Evolutionary conservation across 2,888 invertebrate genomes (phyloP).

Genomic region (Desoria tigrina): DNA sequence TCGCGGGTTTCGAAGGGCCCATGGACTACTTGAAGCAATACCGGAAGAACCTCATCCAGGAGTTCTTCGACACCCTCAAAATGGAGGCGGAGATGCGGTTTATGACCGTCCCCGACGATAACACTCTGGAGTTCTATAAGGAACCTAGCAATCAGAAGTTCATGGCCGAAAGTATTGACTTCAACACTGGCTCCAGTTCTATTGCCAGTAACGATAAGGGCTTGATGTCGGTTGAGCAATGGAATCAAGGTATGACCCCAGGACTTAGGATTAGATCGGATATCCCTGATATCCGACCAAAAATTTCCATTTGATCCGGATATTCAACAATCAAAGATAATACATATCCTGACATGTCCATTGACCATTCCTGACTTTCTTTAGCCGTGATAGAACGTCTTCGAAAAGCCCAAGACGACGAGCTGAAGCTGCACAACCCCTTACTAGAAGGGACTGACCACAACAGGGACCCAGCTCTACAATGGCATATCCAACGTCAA

Average conservation of each 20-base stretch:
- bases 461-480: not conserved
- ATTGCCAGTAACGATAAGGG: no score
- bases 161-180: not conserved
- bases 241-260: not conserved
- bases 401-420: constrained; percentile 20
- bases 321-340: no score
- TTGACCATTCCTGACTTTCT: not conserved
- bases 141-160: not conserved
- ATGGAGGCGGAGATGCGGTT: constrained; percentile 37
- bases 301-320: no score
- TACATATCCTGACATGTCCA: not conserved
- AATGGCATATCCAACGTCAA: constrained; percentile 5
- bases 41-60: constrained; percentile 37
- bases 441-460: not conserved
- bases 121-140: not conserved
- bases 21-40: constrained; percentile 40
- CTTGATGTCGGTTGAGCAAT: not conserved
- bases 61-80: constrained; percentile 40
- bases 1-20: constrained; percentile 33
- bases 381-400: constrained; percentile 32
- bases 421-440: constrained; percentile 1
- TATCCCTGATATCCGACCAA: no score
- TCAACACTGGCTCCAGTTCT: no score
- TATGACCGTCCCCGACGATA: constrained; percentile 25
- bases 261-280: no score